Conservation (phyloP, 2,888 invertebrate species). For the Phengaris arion region DNA sequence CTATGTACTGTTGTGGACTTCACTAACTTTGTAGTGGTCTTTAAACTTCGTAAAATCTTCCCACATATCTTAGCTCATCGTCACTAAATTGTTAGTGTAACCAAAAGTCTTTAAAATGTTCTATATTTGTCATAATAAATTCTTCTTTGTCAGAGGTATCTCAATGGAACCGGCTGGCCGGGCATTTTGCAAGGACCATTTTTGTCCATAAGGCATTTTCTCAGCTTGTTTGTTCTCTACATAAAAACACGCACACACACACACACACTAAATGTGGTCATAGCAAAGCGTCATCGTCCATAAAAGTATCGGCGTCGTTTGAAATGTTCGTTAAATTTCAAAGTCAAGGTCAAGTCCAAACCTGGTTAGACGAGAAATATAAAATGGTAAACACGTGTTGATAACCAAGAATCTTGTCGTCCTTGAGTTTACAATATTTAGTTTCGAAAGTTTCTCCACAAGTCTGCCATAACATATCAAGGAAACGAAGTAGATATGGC, state of each 20-base stretch:
- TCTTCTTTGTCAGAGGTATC: too few species aligned
- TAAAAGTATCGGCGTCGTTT: background rate
- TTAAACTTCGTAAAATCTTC: conserved; percentile 8
- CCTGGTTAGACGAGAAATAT: conserved; percentile 3
- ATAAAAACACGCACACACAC: background rate
- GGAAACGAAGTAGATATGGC: background rate
- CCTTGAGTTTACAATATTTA: conserved; percentile 15
- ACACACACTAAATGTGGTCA: background rate
- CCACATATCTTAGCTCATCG: conserved; percentile 7
- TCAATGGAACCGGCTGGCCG: too few species aligned
- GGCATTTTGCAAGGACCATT: too few species aligned
- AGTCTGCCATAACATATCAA: background rate
- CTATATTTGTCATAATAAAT: background rate
- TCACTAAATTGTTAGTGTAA: background rate
- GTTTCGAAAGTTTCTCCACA: conserved; percentile 18
- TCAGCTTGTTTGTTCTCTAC: too few species aligned
- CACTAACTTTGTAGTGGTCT: conserved; percentile 1
- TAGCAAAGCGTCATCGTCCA: background rate
- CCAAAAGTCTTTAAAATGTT: background rate
- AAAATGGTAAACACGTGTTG: background rate
- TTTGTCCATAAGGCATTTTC: too few species aligned
- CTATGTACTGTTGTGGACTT: conserved; percentile 4
- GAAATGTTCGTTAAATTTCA: conserved; percentile 14
- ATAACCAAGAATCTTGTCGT: conserved; percentile 10
- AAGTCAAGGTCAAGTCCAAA: conserved; percentile 15